A percentile compares a stretch with the other conserved stretches of the same genome.
phyloP scores from a whole-genome alignment of 2,797 vertebrate genomes.

The Gila robusta region DNA sequence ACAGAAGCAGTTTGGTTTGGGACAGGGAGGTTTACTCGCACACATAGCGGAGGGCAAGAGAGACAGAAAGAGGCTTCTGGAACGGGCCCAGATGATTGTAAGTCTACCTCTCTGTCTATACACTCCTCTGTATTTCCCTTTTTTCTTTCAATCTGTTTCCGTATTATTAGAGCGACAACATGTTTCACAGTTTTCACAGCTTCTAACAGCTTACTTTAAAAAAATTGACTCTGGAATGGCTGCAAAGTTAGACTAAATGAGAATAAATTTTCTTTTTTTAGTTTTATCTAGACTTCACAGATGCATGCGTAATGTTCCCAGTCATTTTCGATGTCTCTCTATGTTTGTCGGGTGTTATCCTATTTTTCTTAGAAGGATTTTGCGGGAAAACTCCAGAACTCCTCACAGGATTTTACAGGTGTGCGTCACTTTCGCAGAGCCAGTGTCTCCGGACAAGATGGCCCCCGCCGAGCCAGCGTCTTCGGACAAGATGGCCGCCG shows the following conservation, averaged over 20 bases:
- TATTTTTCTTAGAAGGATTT: constrained; percentile 41
- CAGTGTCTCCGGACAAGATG: too few species aligned
- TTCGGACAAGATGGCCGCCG: too few species aligned
- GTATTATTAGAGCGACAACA: background rate
- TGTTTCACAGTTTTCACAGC: background rate
- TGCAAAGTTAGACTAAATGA: constrained; percentile 7
- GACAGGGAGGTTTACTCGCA: constrained; percentile 47
- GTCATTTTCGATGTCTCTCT: constrained; percentile 19
- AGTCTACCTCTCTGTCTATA: constrained; percentile 47
- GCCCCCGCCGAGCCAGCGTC: too few species aligned
- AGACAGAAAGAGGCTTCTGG: constrained; percentile 40
- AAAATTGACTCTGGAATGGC: background rate
- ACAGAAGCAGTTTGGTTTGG: constrained; percentile 57
- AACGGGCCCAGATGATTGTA: constrained; percentile 41
- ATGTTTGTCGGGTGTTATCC: constrained; percentile 43
- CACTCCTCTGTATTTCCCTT: background rate
- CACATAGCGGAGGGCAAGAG: constrained; percentile 41
- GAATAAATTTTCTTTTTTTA: background rate
- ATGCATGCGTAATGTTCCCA: background rate
- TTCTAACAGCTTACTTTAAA: background rate
- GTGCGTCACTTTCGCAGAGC: too few species aligned
- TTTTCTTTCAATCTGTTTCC: background rate
- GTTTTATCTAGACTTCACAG: constrained; percentile 13
- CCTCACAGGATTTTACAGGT: too few species aligned
- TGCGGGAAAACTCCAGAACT: constrained; percentile 3